These are phyloP conservation scores for Megaptera novaeangliae DNA, from an alignment of 2,113 vertebrate species.

Conservation along the genomic window DNA sequence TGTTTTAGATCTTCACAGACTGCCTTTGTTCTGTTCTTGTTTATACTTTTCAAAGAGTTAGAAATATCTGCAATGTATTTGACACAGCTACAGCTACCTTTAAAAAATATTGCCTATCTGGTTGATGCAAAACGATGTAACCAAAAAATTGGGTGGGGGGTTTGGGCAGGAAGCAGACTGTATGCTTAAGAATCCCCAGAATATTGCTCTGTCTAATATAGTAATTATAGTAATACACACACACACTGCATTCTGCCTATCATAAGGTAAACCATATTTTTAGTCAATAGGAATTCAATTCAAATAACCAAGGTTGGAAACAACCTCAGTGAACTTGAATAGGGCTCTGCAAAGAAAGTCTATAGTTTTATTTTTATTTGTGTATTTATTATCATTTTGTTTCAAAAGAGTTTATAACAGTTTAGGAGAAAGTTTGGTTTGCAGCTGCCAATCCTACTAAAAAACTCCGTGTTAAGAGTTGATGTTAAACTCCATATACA, in stretches of 20 bases:
- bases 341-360: not conserved
- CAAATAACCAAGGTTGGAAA: not conserved
- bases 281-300: not conserved
- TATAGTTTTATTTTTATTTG: not conserved
- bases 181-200: not conserved
- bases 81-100: conserved; percentile 53
- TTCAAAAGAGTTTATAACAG: not conserved
- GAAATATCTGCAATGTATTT: conserved; percentile 64
- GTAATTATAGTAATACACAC: not conserved
- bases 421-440: not conserved
- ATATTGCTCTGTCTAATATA: not conserved
- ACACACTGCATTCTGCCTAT: not conserved
- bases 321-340: not conserved
- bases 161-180: not conserved
- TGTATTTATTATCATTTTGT: not conserved
- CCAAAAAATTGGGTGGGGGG: not conserved
- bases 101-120: not conserved
- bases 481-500: not conserved
- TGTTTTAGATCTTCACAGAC: conserved; percentile 64
- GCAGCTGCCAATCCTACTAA: not conserved
- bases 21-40: conserved; percentile 75
- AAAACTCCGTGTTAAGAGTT: not conserved
- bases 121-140: not conserved
- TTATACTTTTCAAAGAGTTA: conserved; percentile 71
- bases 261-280: not conserved